Conservation (phyloP, 1,140 invertebrate genomes). For the Hormaphis cornu region DNA sequence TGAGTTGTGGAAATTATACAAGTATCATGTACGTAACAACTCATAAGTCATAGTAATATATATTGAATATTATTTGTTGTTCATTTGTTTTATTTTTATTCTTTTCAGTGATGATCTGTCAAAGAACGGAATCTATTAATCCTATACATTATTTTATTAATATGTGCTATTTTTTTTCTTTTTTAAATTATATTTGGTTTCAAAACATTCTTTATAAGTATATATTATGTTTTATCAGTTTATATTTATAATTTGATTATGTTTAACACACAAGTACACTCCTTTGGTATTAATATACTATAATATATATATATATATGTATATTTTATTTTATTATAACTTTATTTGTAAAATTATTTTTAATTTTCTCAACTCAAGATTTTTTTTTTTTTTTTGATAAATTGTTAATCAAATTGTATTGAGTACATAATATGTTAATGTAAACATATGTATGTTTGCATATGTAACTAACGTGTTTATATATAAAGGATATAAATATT, state of each 20-base stretch:
- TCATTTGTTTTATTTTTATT: background rate
- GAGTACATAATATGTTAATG: background rate
- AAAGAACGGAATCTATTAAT: background rate
- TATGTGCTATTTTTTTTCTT: constrained; percentile 17
- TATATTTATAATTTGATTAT: background rate
- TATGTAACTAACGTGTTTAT: background rate
- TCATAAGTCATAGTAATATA: too few relatives aligned
- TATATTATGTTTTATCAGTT: constrained; percentile 4
- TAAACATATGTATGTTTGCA: background rate
- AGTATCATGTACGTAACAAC: too few relatives aligned
- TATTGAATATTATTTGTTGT: too few relatives aligned
- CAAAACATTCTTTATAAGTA: constrained; percentile 19
- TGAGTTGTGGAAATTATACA: too few relatives aligned
- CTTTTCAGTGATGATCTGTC: background rate
- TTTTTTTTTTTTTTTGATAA: background rate
- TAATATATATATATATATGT: background rate
- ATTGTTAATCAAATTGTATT: constrained; percentile 9
- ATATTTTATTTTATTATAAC: background rate
- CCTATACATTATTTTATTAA: constrained; percentile 1
- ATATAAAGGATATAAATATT: background rate
- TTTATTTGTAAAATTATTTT: constrained; percentile 10
- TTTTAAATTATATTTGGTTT: constrained; percentile 1
- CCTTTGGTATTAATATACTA: background rate
- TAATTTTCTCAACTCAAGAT: constrained; percentile 7
- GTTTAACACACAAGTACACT: background rate